Evolutionary conservation across 2,888 invertebrate genomes (phyloP).

Genomic region (Melipona beecheii): DNA sequence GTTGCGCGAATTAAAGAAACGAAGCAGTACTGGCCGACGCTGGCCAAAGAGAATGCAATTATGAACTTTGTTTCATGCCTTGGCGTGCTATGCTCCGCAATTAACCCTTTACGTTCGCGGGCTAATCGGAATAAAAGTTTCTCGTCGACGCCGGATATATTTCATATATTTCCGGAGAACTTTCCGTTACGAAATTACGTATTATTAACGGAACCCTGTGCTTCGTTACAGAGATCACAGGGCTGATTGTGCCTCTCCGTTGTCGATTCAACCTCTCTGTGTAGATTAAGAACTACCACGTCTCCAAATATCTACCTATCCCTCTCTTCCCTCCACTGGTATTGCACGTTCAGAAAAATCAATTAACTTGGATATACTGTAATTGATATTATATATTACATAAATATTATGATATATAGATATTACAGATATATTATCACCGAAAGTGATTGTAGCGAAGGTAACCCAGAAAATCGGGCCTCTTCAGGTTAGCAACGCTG

Average conservation of each 20-base stretch:
- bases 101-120: slow-evolving; percentile 50
- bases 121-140: slow-evolving; percentile 43
- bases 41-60: slow-evolving; percentile 52
- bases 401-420: too few relatives aligned
- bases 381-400: too few relatives aligned
- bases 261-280: too few relatives aligned
- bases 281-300: too few relatives aligned
- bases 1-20: slow-evolving; percentile 49
- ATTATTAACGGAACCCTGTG: slow-evolving; percentile 22
- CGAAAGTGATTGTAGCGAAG: too few relatives aligned
- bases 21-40: slow-evolving; percentile 7
- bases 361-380: too few relatives aligned
- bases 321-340: too few relatives aligned
- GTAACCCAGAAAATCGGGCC: too few relatives aligned
- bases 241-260: slow-evolving; percentile 11
- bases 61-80: slow-evolving; percentile 58
- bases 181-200: slow-evolving; percentile 32
- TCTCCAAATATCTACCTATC: too few relatives aligned
- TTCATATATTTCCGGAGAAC: slow-evolving; percentile 20
- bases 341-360: too few relatives aligned
- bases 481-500: too few relatives aligned
- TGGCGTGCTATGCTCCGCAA: slow-evolving; percentile 39
- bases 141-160: slow-evolving; percentile 17
- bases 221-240: slow-evolving; percentile 34
- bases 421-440: too few relatives aligned